Base-by-base conservation (phyloP, 2,797 vertebrate genomes). In the Champsocephalus gunnari region DNA sequence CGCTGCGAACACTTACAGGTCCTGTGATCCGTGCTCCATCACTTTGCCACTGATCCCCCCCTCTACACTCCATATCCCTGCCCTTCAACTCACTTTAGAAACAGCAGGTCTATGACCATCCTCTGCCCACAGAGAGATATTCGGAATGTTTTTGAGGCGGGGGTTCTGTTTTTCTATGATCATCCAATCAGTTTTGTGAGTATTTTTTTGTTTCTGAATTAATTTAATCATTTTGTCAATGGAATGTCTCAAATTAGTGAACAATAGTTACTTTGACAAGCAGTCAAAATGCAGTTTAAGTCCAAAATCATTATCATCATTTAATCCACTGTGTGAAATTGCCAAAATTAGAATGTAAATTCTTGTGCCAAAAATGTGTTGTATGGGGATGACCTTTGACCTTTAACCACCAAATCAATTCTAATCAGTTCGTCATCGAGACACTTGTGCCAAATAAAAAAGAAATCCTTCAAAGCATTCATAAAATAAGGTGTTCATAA, bases 1-100 rank as follows among this genome's bases (percentile, higher is more conserved):
- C 87, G 94, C 94, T 94, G 94, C 41, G 94, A 95, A 89, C 93
- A 92, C 87, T 94, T 93, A 94, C 91, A 78, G 85, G 79, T 89
- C 88, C 81, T 81, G 88, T 91, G 91, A 88, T 94, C 90, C 66
- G 62, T 90, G 89, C 91, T 95, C 88, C 89, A 94, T 95, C 94
- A 94, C 88, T 17, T 73, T 89, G 90, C 84, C 89, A 90, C 87
- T 54, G 77, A 83, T 75, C 79, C 85, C 77, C 44, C 77, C 60
- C 70, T 44, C 62, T 74, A 71, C 87, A 67, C 85, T 84, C 84
- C 84, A 87, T 87, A 89, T 87, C 81, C 64, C 71, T 79, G 80
- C 71, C 77, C 87, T 83, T 90, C 79, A 86, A 81, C 63, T 9
- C 75, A 66, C 60, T 53, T 67, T 50, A 66, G 43, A 68, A 24